phyloP scores from a whole-genome alignment of 2,113 vertebrate species.

The Amblyopsis rosae region DNA sequence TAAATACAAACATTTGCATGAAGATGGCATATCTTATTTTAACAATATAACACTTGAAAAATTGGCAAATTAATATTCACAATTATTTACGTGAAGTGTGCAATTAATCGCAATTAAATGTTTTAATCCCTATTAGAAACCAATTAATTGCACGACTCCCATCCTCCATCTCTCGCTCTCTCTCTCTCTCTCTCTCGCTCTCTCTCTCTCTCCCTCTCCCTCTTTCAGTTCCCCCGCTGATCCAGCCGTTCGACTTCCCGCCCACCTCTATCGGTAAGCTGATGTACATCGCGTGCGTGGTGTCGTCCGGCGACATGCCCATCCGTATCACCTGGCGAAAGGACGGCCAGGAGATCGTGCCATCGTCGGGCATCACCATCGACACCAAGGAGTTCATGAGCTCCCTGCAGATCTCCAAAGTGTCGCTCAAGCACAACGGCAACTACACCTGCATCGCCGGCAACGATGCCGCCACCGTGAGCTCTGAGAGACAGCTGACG shows the following conservation, averaged over 20 bases:
- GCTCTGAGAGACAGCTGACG: slow-evolving; percentile 94
- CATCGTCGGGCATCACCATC: slow-evolving; percentile 93
- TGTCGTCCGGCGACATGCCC: slow-evolving; percentile 97
- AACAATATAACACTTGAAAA: too few species aligned
- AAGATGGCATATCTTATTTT: too few species aligned
- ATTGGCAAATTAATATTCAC: too few species aligned
- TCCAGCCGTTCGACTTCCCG: slow-evolving; percentile 98
- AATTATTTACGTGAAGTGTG: too few species aligned
- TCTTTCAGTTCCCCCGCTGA: slow-evolving; percentile 90
- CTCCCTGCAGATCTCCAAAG: slow-evolving; percentile 97
- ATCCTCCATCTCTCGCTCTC: neutral
- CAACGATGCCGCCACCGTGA: slow-evolving; percentile 94
- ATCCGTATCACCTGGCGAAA: slow-evolving; percentile 99
- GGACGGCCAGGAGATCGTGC: slow-evolving; percentile 94
- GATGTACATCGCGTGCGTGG: slow-evolving; percentile 98
- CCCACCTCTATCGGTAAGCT: slow-evolving; percentile 96
- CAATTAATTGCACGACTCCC: neutral
- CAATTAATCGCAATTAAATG: too few species aligned
- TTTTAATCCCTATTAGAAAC: too few species aligned
- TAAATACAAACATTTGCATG: too few species aligned
- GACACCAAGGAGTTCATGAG: slow-evolving; percentile 99
- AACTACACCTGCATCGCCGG: slow-evolving; percentile 99
- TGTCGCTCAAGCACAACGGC: slow-evolving; percentile 96
- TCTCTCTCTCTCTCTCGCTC: neutral
- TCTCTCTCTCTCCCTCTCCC: slow-evolving; percentile 2